Conservation (phyloP, 2,888 invertebrate genomes). For the Dione vanillae region DNA sequence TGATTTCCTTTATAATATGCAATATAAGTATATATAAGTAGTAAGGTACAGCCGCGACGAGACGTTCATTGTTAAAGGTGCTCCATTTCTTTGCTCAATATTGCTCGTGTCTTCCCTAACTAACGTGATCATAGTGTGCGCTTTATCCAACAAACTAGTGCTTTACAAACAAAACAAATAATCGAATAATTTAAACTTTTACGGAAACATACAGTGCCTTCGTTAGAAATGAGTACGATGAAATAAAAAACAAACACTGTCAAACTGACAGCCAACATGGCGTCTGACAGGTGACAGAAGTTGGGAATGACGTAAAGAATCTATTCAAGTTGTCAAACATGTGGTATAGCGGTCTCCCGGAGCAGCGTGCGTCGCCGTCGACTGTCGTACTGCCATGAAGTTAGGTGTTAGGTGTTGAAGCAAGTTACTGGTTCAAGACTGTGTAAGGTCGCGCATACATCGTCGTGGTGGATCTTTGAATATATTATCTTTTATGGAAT, state of each 20-base stretch:
- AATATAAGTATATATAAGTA: neutral
- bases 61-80: too few species aligned
- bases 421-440: conserved; percentile 15
- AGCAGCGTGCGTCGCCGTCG: neutral
- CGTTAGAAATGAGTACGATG: neutral
- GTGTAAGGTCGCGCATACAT: conserved; percentile 13
- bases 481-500: neutral
- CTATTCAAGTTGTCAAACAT: neutral
- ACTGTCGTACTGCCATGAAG: conserved; percentile 19
- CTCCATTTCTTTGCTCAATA: conserved; percentile 12
- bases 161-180: neutral
- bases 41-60: neutral
- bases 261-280: neutral
- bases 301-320: neutral
- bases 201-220: conserved; percentile 5
- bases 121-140: conserved; percentile 2
- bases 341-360: neutral
- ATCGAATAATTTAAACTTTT: neutral
- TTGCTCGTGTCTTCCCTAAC: neutral
- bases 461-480: neutral
- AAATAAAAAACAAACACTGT: conserved; percentile 6
- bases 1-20: neutral
- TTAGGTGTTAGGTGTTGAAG: too few species aligned
- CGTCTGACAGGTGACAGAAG: neutral
- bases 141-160: neutral